These are phyloP conservation scores for Ceratoteleas bidentatus DNA, from an alignment of 1,140 invertebrate genomes.

Conservation along the genomic window DNA sequence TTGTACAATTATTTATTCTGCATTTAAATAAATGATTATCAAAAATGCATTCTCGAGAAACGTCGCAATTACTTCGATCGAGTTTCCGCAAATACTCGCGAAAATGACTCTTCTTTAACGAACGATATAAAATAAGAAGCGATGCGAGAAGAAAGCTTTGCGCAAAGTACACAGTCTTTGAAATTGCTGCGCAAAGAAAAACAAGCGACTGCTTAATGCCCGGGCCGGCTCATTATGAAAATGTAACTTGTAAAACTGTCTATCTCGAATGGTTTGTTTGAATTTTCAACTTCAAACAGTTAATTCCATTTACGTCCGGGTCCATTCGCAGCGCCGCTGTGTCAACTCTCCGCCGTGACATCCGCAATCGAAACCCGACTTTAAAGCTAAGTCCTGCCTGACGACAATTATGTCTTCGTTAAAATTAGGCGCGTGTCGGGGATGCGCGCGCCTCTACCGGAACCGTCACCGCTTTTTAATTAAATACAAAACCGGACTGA, in stretches of 20 bases:
- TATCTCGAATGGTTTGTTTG: conserved; percentile 70
- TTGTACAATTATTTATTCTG: too few relatives aligned
- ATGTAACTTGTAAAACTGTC: conserved; percentile 71
- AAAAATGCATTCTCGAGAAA: too few relatives aligned
- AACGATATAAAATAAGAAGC: conserved; percentile 27
- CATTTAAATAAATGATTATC: too few relatives aligned
- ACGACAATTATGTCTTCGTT: conserved; percentile 29
- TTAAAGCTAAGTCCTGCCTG: conserved; percentile 22
- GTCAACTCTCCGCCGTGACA: conserved; percentile 48
- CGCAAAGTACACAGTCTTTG: conserved; percentile 26
- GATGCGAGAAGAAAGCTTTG: neutral
- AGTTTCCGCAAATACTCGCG: conserved; percentile 9
- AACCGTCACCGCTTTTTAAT: too few relatives aligned
- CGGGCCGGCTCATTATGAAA: conserved; percentile 53
- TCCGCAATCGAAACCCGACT: conserved; percentile 49
- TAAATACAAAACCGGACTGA: too few relatives aligned
- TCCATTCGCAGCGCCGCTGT: conserved; percentile 36
- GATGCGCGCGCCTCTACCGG: too few relatives aligned
- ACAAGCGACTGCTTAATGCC: conserved; percentile 35
- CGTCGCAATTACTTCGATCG: conserved; percentile 14
- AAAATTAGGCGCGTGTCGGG: conserved; percentile 7
- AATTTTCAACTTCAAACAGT: conserved; percentile 70
- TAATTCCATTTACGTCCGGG: conserved; percentile 71
- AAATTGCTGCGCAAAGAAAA: conserved; percentile 42
- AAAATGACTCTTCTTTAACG: conserved; percentile 29